Conservation (phyloP, 2,113 vertebrate species). For the Gobiocypris rarus region DNA sequence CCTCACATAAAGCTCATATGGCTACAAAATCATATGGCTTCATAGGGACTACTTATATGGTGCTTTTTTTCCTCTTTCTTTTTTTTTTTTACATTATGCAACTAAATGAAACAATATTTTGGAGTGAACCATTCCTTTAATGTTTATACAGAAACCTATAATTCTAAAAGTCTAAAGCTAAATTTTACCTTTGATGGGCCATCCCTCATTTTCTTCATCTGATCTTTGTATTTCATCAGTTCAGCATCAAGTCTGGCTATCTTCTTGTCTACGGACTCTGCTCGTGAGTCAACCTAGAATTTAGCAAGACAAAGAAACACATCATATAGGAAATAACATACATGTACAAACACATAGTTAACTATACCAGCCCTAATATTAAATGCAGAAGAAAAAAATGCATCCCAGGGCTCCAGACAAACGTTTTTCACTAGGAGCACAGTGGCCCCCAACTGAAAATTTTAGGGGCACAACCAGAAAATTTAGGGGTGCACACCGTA, state of each 20-base stretch:
- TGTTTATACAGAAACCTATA: not conserved
- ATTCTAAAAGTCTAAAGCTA: not conserved
- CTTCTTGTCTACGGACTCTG: conserved; percentile 97
- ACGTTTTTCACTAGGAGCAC: too few species aligned
- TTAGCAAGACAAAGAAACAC: conserved; percentile 37
- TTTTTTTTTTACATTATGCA: not conserved
- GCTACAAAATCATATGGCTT: too few species aligned
- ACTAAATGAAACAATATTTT: not conserved
- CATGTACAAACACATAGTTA: not conserved
- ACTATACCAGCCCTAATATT: not conserved
- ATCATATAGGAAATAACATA: conserved; percentile 50
- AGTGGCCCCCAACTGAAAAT: too few species aligned
- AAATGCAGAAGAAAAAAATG: not conserved
- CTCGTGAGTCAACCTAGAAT: conserved; percentile 88
- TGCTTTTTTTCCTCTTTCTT: too few species aligned
- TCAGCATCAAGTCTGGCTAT: conserved; percentile 91
- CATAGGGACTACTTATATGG: too few species aligned
- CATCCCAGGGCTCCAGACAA: too few species aligned
- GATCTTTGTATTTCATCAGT: conserved; percentile 95
- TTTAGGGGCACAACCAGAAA: too few species aligned
- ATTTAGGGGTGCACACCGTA: too few species aligned
- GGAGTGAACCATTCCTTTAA: not conserved
- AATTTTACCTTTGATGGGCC: conserved; percentile 91
- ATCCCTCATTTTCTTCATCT: conserved; percentile 99
- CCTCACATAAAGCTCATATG: not conserved